Conservation (phyloP, 2,113 vertebrate genomes). For the Cyanoliseus patagonus region DNA sequence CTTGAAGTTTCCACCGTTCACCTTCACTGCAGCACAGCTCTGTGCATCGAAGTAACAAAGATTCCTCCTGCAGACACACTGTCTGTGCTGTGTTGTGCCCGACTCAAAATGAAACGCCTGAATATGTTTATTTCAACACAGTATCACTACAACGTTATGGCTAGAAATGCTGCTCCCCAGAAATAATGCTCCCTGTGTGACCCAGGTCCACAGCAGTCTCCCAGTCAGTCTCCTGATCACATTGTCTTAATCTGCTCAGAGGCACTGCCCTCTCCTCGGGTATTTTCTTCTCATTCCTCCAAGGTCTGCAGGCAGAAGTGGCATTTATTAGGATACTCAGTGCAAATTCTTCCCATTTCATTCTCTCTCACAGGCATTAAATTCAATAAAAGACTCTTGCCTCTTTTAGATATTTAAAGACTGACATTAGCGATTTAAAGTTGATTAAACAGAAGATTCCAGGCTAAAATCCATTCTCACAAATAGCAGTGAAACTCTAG, state of each 20-base stretch:
- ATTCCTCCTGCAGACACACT: not conserved
- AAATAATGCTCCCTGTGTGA: not conserved
- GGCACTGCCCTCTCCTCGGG: not conserved
- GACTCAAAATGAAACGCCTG: not conserved
- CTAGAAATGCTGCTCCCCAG: not conserved
- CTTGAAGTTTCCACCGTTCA: not conserved
- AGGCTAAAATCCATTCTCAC: not conserved
- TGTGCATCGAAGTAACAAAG: rapidly evolving
- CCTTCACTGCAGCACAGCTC: not conserved
- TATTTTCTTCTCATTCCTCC: not conserved
- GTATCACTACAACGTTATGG: too few relatives aligned
- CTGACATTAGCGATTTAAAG: not conserved
- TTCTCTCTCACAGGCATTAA: not conserved
- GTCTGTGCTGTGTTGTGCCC: not conserved
- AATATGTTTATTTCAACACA: not conserved
- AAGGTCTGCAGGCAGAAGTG: not conserved
- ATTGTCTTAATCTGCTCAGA: not conserved
- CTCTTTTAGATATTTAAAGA: not conserved
- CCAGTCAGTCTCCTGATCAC: rapidly evolving
- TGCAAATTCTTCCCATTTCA: not conserved
- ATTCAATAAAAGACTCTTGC: not conserved
- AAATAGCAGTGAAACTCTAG: not conserved
- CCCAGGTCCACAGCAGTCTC: not conserved
- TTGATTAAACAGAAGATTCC: not conserved
- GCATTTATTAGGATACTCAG: not conserved